phyloP scores from a whole-genome alignment of 2,113 vertebrate genomes.

The Candoia aspera region DNA sequence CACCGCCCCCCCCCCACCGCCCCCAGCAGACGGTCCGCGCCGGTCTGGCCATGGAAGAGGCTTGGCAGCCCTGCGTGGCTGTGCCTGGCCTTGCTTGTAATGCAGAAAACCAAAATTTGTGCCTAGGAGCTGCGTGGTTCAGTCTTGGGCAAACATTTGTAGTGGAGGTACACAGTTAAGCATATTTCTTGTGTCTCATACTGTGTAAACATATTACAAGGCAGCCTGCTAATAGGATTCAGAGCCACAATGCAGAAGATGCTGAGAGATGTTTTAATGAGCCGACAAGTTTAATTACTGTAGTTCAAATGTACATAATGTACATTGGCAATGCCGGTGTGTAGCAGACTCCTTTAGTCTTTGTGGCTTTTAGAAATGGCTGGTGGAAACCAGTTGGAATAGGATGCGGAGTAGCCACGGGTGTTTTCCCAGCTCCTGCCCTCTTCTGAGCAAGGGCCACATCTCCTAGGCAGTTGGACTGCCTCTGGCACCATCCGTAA shows the following conservation, averaged over 20 bases:
- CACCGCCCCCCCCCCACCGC: not conserved
- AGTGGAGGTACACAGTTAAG: not conserved
- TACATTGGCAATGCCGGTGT: not conserved
- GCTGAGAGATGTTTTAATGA: constrained; percentile 47
- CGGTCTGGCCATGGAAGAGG: not conserved
- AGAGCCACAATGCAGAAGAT: not conserved
- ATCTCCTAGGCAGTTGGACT: not conserved
- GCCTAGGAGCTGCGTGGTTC: rapidly evolving
- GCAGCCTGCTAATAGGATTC: not conserved
- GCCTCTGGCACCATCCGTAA: not conserved
- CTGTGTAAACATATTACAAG: not conserved
- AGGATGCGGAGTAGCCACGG: not conserved
- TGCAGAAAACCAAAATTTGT: not conserved
- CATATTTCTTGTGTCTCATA: not conserved
- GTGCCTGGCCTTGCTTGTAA: not conserved
- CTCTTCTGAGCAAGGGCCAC: not conserved
- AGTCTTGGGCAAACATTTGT: not conserved
- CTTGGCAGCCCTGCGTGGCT: rapidly evolving
- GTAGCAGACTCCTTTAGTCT: not conserved
- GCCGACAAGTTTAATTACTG: constrained; percentile 62
- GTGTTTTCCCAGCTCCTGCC: not conserved
- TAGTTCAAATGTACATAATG: not conserved
- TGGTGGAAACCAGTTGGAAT: too few relatives aligned
- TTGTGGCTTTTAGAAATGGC: not conserved
- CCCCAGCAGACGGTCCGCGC: not conserved